Percentiles rank a stretch among this genome's conserved stretches.
phyloP scores from a whole-genome alignment of 64 coral and sea anemone genomes.

The Stichodactyla helianthus region DNA sequence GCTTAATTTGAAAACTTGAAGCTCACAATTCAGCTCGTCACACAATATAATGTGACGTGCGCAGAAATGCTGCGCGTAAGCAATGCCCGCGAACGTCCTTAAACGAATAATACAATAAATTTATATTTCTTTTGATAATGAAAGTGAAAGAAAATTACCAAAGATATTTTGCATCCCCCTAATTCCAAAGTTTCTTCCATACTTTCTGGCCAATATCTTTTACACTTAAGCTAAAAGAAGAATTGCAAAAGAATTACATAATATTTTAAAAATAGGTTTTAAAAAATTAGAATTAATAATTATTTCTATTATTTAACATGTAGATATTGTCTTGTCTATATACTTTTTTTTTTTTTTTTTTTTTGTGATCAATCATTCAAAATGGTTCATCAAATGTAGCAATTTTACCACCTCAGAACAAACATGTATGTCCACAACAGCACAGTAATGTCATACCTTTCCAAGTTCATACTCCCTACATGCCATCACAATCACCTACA shows the following conservation, averaged over 20 bases:
- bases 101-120: no score
- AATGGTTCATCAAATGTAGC: background rate
- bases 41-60: no score
- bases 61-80: no score
- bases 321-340: background rate
- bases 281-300: background rate
- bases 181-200: conserved; percentile 65
- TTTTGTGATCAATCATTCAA: background rate
- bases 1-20: no score
- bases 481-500: conserved; percentile 90
- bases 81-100: no score
- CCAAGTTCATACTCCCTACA: conserved; percentile 94
- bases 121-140: no score
- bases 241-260: background rate
- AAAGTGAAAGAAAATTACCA: conserved; percentile 33
- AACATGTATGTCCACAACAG: background rate
- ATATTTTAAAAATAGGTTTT: background rate
- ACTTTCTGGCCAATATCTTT: conserved; percentile 89
- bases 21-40: no score
- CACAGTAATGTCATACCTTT: conserved; percentile 48
- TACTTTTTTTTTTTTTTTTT: background rate
- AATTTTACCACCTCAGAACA: background rate
- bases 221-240: conserved; percentile 71
- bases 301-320: background rate
- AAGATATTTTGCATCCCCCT: conserved; percentile 53